A percentile compares a stretch with the other conserved stretches of the same genome.
These are phyloP conservation scores for Epinotia demarniana DNA, from an alignment of 2,888 invertebrate genomes.

Conservation along the genomic window DNA sequence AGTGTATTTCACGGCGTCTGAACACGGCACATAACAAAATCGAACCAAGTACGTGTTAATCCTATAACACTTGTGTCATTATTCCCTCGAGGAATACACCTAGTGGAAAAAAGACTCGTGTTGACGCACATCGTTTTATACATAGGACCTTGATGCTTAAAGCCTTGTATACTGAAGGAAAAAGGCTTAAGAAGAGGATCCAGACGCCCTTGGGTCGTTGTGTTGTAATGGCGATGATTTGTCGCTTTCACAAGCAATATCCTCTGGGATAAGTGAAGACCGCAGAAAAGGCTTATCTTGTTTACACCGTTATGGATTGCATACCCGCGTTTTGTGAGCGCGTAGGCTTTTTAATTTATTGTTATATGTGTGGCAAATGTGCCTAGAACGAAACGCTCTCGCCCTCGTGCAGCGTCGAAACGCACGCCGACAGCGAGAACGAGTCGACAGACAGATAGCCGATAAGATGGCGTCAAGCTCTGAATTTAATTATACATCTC, in stretches of 20 bases:
- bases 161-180: background rate
- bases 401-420: too few relatives aligned
- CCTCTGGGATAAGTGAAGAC: slow-evolving; percentile 24
- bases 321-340: background rate
- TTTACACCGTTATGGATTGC: slow-evolving; percentile 1
- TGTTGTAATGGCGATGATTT: slow-evolving; percentile 13
- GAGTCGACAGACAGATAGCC: too few relatives aligned
- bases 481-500: too few relatives aligned
- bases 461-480: too few relatives aligned
- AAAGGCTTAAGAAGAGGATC: background rate
- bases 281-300: slow-evolving; percentile 12
- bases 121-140: background rate
- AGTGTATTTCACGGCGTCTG: slow-evolving; percentile 5
- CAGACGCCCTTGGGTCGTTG: slow-evolving; percentile 9
- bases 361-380: too few relatives aligned
- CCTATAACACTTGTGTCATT: background rate
- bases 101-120: background rate
- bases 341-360: background rate
- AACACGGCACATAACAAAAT: background rate
- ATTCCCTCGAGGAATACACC: background rate
- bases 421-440: too few relatives aligned
- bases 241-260: slow-evolving; percentile 22
- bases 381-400: too few relatives aligned
- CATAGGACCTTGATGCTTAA: background rate
- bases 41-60: background rate